Conservation (phyloP, 2,113 vertebrate genomes). For the Etia nguti region DNA sequence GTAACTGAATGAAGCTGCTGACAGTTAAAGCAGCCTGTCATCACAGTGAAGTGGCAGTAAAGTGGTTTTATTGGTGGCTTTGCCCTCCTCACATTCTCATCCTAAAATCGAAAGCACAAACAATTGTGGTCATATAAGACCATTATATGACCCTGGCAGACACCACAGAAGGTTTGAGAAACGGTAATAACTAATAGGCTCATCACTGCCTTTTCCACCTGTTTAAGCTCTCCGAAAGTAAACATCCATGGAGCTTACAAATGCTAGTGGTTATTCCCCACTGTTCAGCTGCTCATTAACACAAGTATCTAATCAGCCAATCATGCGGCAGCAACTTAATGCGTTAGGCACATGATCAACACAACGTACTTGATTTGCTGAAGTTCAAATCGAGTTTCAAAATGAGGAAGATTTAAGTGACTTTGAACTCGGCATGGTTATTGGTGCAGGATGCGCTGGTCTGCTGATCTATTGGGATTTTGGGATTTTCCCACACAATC, state of each 20-base stretch:
- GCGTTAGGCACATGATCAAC: neutral
- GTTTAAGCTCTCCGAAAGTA: neutral
- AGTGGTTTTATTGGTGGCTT: neutral
- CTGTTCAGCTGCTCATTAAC: neutral
- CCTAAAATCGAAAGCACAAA: neutral
- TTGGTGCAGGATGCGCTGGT: neutral
- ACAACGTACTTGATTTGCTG: neutral
- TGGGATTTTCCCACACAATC: neutral
- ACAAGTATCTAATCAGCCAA: neutral
- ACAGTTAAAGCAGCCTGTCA: neutral
- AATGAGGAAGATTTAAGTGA: neutral
- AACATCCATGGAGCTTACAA: neutral
- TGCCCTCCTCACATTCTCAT: neutral
- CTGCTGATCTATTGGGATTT: neutral
- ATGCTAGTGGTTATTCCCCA: neutral
- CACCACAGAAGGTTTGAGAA: neutral
- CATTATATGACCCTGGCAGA: neutral
- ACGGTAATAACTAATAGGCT: neutral
- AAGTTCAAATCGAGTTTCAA: neutral
- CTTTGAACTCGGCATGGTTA: neutral
- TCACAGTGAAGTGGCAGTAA: neutral
- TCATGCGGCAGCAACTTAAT: neutral
- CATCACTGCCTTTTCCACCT: neutral
- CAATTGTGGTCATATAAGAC: neutral
- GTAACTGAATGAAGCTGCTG: neutral